Base-by-base conservation (phyloP, 2,113 vertebrate species). In the Opisthocomus hoazin region DNA sequence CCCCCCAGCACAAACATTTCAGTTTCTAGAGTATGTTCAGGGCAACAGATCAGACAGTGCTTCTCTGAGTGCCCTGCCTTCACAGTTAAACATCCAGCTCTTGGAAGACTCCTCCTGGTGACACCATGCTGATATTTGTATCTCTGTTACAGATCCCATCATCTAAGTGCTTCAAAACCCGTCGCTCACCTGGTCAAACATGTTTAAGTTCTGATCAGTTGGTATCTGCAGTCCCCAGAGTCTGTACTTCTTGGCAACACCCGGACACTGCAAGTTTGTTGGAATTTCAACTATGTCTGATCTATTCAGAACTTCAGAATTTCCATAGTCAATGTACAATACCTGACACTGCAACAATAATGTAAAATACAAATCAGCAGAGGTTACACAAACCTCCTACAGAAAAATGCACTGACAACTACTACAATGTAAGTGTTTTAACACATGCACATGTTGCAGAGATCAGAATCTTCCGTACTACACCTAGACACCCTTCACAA, bases 261-360 rank as follows among this genome's bases (percentile, higher is more conserved):
- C 81, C 3, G 96, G 94, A 85, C 94, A 97, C 5, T 97, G 97
- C 58, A 98, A 91, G 18, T 98, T 89, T 26, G 87, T 66, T 75
- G 98, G 97, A 87, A 98, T 98, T 94, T 98, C 98, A 66, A 98
- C 98, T 76, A 98, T 96, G 85, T 97, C 97, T 56, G 97, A 97
- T 73, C 97, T 96, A 81, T 94, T 97, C 63, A 98, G 95, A 93
- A 97, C 85, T 95, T 98, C 98, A 34, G 94, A 95, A 96, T 99
- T 99, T 96, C 98, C 98, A 94, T 98, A 98, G 92, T 98, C 98
- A 68, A 98, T 91, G 64, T 98, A 98, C 37, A 97, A 97, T n/a
- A 98, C 98, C n/a, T 94, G 75, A 85, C 96, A 98, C 97, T 98
- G 86, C 23, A 65, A 87, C 24, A 87, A 41, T 64, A 75, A 96